Conservation (phyloP, 2,113 vertebrate genomes). For the Rissa tridactyla region DNA sequence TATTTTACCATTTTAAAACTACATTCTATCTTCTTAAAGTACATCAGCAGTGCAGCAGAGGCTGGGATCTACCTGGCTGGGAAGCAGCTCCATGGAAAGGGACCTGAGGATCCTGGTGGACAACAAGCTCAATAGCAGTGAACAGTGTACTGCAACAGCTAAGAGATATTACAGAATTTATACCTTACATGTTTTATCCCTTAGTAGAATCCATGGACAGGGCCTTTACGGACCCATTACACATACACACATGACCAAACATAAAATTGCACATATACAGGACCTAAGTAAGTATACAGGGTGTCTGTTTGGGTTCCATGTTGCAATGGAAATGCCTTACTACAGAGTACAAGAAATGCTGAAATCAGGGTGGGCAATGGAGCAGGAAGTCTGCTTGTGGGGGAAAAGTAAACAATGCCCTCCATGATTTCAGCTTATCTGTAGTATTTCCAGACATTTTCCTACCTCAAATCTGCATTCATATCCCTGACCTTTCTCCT, state of each 20-base stretch:
- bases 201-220: not conserved
- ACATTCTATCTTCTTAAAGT: too few relatives aligned
- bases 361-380: not conserved
- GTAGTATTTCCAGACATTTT: not conserved
- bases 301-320: not conserved
- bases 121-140: not conserved
- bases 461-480: not conserved
- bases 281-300: not conserved
- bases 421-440: not conserved
- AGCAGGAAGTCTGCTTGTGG: not conserved
- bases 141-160: not conserved
- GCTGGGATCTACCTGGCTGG: not conserved
- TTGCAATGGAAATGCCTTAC: not conserved
- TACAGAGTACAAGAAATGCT: fast-evolving
- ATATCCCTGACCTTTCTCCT: not conserved
- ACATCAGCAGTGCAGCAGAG: not conserved
- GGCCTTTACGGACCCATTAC: not conserved
- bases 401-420: not conserved
- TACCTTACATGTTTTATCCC: not conserved
- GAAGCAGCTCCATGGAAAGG: not conserved
- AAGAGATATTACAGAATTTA: not conserved
- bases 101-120: not conserved
- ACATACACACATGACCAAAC: not conserved
- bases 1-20: too few relatives aligned
- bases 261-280: not conserved